Percentiles rank a stretch among this genome's conserved stretches.
These are phyloP conservation scores for Drosophila erecta DNA, from an alignment of 1,140 invertebrate genomes.

Conservation along the genomic window DNA sequence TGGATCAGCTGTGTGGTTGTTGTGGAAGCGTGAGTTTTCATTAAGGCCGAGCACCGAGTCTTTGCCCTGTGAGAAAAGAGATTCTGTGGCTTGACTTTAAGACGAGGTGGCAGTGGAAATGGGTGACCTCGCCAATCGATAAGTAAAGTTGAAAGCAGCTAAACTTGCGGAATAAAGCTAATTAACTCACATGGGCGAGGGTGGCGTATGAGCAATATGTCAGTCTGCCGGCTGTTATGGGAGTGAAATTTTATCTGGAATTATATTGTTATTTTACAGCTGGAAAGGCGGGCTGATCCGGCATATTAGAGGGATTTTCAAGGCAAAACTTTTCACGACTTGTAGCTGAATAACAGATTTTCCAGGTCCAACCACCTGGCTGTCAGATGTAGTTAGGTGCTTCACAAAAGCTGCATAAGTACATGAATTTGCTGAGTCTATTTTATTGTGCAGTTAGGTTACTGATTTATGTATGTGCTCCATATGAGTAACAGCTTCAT, in stretches of 20 bases:
- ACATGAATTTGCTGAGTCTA: too few species aligned
- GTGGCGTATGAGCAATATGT: conserved; percentile 46
- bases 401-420: too few species aligned
- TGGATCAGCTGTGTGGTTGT: conserved; percentile 18
- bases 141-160: conserved; percentile 41
- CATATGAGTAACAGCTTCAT: neutral
- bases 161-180: conserved; percentile 63
- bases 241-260: conserved; percentile 14
- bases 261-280: conserved; percentile 35
- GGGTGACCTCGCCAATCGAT: conserved; percentile 37
- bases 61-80: conserved; percentile 6
- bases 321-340: conserved; percentile 23
- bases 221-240: conserved; percentile 32
- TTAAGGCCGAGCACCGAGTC: conserved; percentile 48
- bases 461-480: neutral
- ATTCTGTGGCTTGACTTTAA: conserved; percentile 53
- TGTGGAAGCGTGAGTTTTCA: conserved; percentile 44
- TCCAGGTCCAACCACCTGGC: neutral
- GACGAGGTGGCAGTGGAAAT: neutral
- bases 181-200: conserved; percentile 51
- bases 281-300: conserved; percentile 3
- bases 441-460: neutral
- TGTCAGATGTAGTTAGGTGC: conserved; percentile 14
- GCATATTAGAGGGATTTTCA: conserved; percentile 38
- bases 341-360: conserved; percentile 12